Conservation (phyloP, 2,797 vertebrate genomes). For the Mus caroli region DNA sequence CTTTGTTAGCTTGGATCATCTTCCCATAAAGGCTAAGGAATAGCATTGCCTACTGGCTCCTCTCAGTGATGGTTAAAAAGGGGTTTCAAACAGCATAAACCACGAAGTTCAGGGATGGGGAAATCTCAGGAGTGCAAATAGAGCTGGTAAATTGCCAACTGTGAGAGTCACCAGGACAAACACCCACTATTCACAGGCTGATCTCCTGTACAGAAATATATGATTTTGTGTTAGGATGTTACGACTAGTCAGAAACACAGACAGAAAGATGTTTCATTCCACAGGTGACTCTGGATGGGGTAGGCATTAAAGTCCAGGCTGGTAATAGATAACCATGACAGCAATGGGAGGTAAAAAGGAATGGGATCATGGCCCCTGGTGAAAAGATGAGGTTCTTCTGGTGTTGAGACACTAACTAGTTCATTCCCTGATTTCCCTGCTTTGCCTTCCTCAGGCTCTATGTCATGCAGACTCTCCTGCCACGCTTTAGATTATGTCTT, state of each 20-base stretch:
- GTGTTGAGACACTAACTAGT: not conserved
- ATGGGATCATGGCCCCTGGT: not conserved
- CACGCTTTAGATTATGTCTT: not conserved
- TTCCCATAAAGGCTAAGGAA: constrained; percentile 19
- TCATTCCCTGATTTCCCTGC: not conserved
- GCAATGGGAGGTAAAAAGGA: not conserved
- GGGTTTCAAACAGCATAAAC: not conserved
- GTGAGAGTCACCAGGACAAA: not conserved
- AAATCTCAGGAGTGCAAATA: not conserved
- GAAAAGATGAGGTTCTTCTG: not conserved
- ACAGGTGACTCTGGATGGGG: not conserved
- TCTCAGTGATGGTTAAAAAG: not conserved
- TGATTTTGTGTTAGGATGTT: not conserved
- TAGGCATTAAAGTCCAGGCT: not conserved
- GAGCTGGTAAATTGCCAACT: not conserved
- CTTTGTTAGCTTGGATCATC: not conserved
- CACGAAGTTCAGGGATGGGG: not conserved
- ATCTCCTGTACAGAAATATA: not conserved
- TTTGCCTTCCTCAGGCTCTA: not conserved
- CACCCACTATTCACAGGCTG: not conserved
- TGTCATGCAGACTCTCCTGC: not conserved
- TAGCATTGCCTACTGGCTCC: not conserved
- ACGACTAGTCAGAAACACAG: not conserved
- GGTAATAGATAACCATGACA: not conserved
- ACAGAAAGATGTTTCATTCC: not conserved